A percentile compares a stretch with the other conserved stretches of the same genome.
Conservation (phyloP, 2,888 invertebrate species). For the Geotrupes spiniger region DNA sequence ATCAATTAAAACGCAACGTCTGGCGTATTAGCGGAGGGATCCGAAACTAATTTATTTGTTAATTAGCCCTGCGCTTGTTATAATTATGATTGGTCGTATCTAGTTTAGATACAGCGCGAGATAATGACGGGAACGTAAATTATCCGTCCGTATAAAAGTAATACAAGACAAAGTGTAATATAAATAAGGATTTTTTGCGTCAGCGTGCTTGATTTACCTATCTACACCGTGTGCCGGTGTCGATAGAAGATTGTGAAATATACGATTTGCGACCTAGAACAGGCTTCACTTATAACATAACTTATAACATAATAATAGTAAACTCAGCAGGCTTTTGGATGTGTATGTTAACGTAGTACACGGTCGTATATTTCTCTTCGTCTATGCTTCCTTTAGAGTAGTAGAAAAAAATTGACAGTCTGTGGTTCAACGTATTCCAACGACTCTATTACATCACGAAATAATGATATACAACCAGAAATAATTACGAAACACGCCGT, state of each 20-base stretch:
- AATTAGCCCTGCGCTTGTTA: background rate
- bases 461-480: too few species aligned
- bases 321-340: constrained; percentile 32
- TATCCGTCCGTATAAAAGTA: background rate
- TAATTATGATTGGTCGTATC: background rate
- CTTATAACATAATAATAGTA: constrained; percentile 37
- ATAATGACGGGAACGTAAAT: background rate
- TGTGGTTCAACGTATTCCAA: too few species aligned
- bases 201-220: constrained; percentile 27
- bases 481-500: too few species aligned
- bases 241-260: constrained; percentile 35
- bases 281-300: constrained; percentile 32
- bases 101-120: background rate
- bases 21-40: background rate
- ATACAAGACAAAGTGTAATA: background rate
- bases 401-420: too few species aligned
- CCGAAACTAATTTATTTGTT: constrained; percentile 4
- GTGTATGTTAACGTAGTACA: constrained; percentile 13
- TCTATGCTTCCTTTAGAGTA: too few species aligned
- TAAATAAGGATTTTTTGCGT: background rate
- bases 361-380: too few species aligned
- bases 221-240: constrained; percentile 30
- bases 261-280: constrained; percentile 31
- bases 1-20: too few species aligned
- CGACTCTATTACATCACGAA: too few species aligned